Conservation (phyloP, 2,888 invertebrate species). For the Acronicta psi region DNA sequence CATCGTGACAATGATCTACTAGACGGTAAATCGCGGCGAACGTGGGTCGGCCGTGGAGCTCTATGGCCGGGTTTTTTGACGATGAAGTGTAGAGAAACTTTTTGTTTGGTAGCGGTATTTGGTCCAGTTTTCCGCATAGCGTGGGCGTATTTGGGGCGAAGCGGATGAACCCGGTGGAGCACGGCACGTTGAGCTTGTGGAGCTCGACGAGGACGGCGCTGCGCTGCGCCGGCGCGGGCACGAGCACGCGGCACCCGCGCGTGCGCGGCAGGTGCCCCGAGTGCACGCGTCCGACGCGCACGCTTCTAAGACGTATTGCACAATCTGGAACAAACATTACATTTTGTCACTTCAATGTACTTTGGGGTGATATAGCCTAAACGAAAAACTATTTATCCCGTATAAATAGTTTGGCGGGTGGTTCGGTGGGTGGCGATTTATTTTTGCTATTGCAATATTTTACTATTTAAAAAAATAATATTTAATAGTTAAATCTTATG, state of each 20-base stretch:
- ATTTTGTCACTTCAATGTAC: neutral
- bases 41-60: constrained; percentile 90
- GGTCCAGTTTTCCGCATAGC: constrained; percentile 92
- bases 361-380: too few species aligned
- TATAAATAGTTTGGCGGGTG: too few species aligned
- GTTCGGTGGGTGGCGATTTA: too few species aligned
- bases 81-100: constrained; percentile 87
- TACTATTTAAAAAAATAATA: too few species aligned
- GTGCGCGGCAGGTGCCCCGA: constrained; percentile 87
- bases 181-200: constrained; percentile 92
- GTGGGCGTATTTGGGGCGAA: constrained; percentile 86
- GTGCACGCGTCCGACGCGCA: constrained; percentile 82
- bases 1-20: constrained; percentile 93
- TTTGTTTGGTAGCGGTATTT: constrained; percentile 89
- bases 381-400: too few species aligned
- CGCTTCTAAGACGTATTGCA: constrained; percentile 84
- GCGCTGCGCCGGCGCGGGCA: constrained; percentile 79
- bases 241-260: constrained; percentile 88
- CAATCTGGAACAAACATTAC: constrained; percentile 88
- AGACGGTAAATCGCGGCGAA: constrained; percentile 91
- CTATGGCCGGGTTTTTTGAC: constrained; percentile 87
- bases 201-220: constrained; percentile 91
- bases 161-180: constrained; percentile 89
- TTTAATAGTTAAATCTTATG: too few species aligned
- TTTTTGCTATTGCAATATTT: too few species aligned